Evolutionary conservation across 2,113 vertebrate genomes (phyloP).

Genomic region (Addax nasomaculatus): DNA sequence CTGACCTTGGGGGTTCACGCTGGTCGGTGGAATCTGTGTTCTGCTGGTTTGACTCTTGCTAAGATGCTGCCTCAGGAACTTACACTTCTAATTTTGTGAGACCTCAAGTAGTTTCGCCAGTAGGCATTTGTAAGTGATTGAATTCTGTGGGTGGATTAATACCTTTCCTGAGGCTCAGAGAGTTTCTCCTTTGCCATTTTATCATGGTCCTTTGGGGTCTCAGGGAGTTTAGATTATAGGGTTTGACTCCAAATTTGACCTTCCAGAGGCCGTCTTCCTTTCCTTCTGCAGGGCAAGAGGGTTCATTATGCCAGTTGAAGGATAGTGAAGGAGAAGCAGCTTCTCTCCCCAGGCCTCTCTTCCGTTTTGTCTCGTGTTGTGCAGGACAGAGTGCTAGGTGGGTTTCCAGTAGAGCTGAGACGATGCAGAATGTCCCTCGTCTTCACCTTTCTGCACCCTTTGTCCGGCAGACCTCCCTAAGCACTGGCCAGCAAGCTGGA

Average conservation of each 20-base stretch:
- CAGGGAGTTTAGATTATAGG: not conserved
- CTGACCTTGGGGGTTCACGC: not conserved
- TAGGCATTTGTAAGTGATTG: conserved; percentile 51
- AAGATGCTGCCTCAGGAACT: not conserved
- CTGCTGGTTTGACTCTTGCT: not conserved
- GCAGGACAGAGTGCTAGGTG: not conserved
- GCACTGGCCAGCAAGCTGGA: not conserved
- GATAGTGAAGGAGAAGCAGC: not conserved
- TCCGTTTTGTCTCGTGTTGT: not conserved
- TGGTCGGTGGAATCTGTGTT: not conserved
- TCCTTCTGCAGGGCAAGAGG: not conserved
- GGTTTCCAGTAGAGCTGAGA: not conserved
- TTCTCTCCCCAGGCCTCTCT: not conserved
- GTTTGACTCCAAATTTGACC: not conserved
- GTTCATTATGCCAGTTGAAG: not conserved
- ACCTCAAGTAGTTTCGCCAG: conserved; percentile 36
- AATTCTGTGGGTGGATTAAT: conserved; percentile 41
- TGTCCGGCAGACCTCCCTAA: not conserved
- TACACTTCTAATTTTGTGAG: conserved; percentile 44
- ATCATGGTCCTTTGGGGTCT: conserved; percentile 17
- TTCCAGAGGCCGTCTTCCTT: not conserved
- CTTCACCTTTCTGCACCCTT: not conserved
- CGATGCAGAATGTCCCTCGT: not conserved
- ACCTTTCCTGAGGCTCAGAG: not conserved
- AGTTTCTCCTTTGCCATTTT: conserved; percentile 46